Conservation (phyloP, 30 jellyfish, hydroid and myxozoan genomes). For the Hydractinia echinata region DNA sequence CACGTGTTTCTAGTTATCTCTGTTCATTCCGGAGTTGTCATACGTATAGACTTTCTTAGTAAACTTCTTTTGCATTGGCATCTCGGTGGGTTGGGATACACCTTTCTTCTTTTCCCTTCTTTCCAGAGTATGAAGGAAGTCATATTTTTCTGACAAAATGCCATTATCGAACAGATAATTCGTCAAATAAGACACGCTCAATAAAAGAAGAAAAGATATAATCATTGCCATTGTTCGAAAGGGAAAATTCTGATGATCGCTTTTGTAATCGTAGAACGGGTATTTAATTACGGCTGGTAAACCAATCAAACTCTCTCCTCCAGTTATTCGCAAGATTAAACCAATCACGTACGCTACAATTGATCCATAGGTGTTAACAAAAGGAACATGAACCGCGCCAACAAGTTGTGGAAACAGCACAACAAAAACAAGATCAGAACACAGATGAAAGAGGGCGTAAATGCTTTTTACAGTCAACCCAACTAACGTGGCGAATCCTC, state of each 20-base stretch:
- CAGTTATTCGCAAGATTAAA: slow-evolving; percentile 23
- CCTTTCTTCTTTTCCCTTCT: slow-evolving; percentile 8
- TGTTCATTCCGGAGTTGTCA: neutral
- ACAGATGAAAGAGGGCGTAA: slow-evolving; percentile 30
- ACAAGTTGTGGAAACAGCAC: slow-evolving; percentile 47
- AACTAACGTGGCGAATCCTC: slow-evolving; percentile 29
- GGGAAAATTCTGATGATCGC: slow-evolving; percentile 39
- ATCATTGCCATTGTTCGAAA: slow-evolving; percentile 75
- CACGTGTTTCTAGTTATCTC: too few relatives aligned
- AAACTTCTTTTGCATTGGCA: neutral
- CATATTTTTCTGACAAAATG: slow-evolving; percentile 43
- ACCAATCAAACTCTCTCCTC: slow-evolving; percentile 36
- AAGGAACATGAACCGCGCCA: slow-evolving; percentile 37
- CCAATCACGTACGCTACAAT: slow-evolving; percentile 33
- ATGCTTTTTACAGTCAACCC: slow-evolving; percentile 38
- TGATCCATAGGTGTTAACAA: slow-evolving; percentile 41
- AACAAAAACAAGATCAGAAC: slow-evolving; percentile 41
- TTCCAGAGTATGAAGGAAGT: slow-evolving; percentile 36
- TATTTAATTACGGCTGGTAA: slow-evolving; percentile 27
- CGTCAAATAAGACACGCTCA: slow-evolving; percentile 47
- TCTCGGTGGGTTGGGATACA: neutral
- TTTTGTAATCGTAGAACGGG: slow-evolving; percentile 15
- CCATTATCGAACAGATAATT: slow-evolving; percentile 40
- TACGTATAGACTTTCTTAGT: neutral
- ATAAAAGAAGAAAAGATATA: slow-evolving; percentile 41